A percentile compares a stretch with the other conserved stretches of the same genome.
These are phyloP conservation scores for Thinocorus orbignyianus DNA, from an alignment of 2,113 vertebrate species.

Conservation along the genomic window DNA sequence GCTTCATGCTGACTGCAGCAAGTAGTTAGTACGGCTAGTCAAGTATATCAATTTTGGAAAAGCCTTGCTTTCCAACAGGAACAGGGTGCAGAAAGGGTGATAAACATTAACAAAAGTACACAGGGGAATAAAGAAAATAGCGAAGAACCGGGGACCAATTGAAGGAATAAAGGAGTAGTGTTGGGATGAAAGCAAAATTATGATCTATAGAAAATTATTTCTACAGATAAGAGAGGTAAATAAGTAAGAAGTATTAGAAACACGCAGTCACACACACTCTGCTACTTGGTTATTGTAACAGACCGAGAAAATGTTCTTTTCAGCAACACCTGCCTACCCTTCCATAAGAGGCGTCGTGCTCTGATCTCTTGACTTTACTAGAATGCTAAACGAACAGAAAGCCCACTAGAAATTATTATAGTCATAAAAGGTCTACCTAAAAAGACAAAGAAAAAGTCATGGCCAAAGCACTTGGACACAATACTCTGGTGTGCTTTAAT, in stretches of 20 bases:
- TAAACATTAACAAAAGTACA: neutral
- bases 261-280: neutral
- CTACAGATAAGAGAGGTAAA: neutral
- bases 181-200: neutral
- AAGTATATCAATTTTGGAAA: neutral
- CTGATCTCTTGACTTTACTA: neutral
- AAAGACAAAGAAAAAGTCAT: neutral
- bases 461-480: neutral
- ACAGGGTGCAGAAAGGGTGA: neutral
- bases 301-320: neutral
- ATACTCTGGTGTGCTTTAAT: neutral
- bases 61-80: neutral
- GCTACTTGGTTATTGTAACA: neutral
- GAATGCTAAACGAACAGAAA: neutral
- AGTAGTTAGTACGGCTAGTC: neutral
- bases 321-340: neutral
- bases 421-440: neutral
- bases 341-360: neutral
- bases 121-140: neutral
- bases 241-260: neutral
- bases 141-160: rapidly evolving
- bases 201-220: neutral
- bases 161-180: rapidly evolving
- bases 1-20: neutral
- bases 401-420: neutral